phyloP scores from a whole-genome alignment of 2,888 invertebrate species.

The Lycia hirtaria region DNA sequence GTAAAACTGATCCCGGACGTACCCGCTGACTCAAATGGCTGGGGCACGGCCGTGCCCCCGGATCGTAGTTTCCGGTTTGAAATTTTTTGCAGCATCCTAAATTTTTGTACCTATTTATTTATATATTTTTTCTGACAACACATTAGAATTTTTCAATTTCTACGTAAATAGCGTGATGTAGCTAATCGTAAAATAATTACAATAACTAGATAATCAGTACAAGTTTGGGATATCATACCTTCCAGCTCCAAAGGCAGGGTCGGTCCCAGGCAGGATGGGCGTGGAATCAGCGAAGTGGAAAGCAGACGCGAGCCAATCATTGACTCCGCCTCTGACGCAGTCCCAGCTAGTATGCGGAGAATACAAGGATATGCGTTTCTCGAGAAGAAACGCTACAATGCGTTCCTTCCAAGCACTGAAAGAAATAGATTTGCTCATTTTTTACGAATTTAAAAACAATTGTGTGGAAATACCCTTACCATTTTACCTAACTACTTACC shows the following conservation, averaged over 20 bases:
- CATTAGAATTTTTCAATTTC: too few species aligned
- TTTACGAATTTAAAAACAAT: too few species aligned
- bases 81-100: too few species aligned
- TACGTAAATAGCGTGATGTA: too few species aligned
- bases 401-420: slow-evolving; percentile 91
- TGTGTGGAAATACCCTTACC: not conserved
- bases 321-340: slow-evolving; percentile 92
- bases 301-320: slow-evolving; percentile 95
- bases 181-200: not conserved
- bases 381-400: slow-evolving; percentile 91
- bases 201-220: not conserved
- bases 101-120: too few species aligned
- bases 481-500: not conserved
- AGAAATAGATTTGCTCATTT: too few species aligned
- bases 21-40: too few species aligned
- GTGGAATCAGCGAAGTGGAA: slow-evolving; percentile 76
- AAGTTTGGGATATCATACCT: slow-evolving; percentile 61
- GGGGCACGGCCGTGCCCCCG: too few species aligned
- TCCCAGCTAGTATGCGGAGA: slow-evolving; percentile 98
- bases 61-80: too few species aligned
- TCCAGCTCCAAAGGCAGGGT: slow-evolving; percentile 81
- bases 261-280: slow-evolving; percentile 67
- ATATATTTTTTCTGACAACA: too few species aligned
- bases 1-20: too few species aligned
- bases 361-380: slow-evolving; percentile 94